Evolutionary conservation across 2,888 invertebrate genomes (phyloP), one percentile per base, ranked within the genome.

Genomic region (Chorisops tibialis): DNA sequence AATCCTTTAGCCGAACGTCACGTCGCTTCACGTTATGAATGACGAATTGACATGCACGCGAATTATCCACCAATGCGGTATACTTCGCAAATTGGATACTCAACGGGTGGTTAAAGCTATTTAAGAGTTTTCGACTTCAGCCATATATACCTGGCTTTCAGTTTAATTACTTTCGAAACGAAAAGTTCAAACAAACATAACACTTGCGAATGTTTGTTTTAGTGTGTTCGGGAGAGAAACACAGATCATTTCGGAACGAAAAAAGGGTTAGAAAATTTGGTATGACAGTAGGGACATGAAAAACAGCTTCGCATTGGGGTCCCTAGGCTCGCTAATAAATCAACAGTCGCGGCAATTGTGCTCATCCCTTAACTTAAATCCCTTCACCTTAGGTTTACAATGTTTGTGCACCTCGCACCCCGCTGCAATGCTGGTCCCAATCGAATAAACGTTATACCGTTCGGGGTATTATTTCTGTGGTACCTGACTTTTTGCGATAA

Each of bases 1-100:
- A 69, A 69, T 69, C 68, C 68, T 68, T 69, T 66, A 67, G 61
- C 65, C 39, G 39, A 39, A 50, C 41, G 49, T 60, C 49, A 60
- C 21, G 41, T 50, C 50, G 49, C 49, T 49, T 60, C 50, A 50
- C 24, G 39, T 60, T 50, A 24, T 37, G 49, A 50, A 60, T 39
- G 59, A 60, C 48, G 41, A 50, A 49, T 49, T 60, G 50, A 50
- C 48, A 48, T 60, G 59, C 24, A 21, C 49, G 48, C 48, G 48
- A 48, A 59, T 47, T 41, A 45, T 45, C 16, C 30, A 12, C 14
- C 16, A 16, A 41, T 37, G 5, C n/a, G 16, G 24, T 19, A 35
- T 12, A 43, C 35, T 24, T 16, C 43, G 56, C 4, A 56, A 56
- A 30, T 43, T 56, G 54, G 54, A 54, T 54, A 7, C 41, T 37